Evolutionary conservation across 35 echinoderm and acorn worm genomes (phyloP).

Genomic region (Apostichopus californicus): DNA sequence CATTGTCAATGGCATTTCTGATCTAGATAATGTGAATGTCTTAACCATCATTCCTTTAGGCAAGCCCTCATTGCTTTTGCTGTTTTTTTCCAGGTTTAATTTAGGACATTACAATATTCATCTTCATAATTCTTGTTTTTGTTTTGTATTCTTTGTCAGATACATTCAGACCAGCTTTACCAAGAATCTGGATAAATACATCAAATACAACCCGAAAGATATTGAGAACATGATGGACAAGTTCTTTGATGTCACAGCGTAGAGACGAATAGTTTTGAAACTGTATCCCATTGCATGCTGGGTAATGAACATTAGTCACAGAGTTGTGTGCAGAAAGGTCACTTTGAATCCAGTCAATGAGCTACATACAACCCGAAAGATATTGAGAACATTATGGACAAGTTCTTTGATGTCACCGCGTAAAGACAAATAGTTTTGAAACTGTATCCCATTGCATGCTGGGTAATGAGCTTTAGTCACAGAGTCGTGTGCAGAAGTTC

Average conservation of each 20-base stretch:
- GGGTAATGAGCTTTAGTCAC: neutral
- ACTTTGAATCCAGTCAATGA: no score
- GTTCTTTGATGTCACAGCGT: conserved; percentile 88
- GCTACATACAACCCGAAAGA: conserved; percentile 35
- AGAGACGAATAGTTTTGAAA: neutral
- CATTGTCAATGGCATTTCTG: no score
- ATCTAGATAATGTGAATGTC: no score
- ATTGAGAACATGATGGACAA: conserved; percentile 70
- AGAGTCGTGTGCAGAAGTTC: no score
- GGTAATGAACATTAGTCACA: neutral
- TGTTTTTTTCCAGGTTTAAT: no score
- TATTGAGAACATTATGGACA: conserved; percentile 68
- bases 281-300: neutral
- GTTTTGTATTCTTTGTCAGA: conserved; percentile 22
- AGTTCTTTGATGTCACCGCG: conserved; percentile 88
- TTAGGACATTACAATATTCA: no score
- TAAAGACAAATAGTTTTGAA: neutral
- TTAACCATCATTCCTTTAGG: no score
- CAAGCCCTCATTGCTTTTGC: no score
- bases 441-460: neutral
- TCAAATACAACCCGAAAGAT: conserved; percentile 73
- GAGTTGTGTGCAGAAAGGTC: no score
- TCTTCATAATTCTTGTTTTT: no score
- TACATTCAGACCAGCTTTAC: conserved; percentile 80
- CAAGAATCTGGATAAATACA: conserved; percentile 94